Evolutionary conservation across 2,797 vertebrate species (phyloP).

Genomic region (Sebastes steindachneri): DNA sequence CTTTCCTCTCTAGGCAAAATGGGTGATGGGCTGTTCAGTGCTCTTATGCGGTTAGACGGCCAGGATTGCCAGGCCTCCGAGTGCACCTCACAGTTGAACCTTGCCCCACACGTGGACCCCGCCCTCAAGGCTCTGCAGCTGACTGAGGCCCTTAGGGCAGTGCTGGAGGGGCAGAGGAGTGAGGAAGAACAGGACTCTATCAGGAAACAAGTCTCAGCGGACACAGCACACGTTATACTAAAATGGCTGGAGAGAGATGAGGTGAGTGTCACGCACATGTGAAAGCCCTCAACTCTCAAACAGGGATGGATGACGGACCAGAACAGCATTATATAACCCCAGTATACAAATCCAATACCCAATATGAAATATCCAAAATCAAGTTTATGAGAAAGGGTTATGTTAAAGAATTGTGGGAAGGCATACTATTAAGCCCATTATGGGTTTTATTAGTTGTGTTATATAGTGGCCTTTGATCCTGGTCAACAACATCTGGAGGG

Average conservation of each 20-base stretch:
- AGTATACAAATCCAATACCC: neutral
- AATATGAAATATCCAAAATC: neutral
- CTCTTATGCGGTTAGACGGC: slow-evolving; percentile 66
- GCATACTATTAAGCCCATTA: neutral
- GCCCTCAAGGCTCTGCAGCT: slow-evolving; percentile 85
- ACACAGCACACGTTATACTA: slow-evolving; percentile 83
- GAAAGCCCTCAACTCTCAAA: neutral
- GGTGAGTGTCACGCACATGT: slow-evolving; percentile 77
- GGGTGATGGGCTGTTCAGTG: slow-evolving; percentile 75
- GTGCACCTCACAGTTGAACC: slow-evolving; percentile 18
- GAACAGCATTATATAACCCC: slow-evolving; percentile 4
- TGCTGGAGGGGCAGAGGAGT: slow-evolving; percentile 83
- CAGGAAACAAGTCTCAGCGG: slow-evolving; percentile 82
- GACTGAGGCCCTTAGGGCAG: slow-evolving; percentile 86
- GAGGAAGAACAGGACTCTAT: slow-evolving; percentile 82
- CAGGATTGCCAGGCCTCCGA: slow-evolving; percentile 22
- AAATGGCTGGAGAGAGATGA: slow-evolving; percentile 85
- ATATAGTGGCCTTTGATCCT: slow-evolving; percentile 60
- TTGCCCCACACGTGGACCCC: slow-evolving; percentile 75
- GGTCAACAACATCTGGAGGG: slow-evolving; percentile 63
- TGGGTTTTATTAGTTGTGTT: slow-evolving; percentile 28
- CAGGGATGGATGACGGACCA: neutral
- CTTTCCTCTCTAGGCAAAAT: slow-evolving; percentile 80
- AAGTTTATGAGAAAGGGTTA: neutral
- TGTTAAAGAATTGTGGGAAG: neutral